Base-by-base conservation (phyloP, 2,888 invertebrate species). In the Cryptocheilus praepositus region DNA sequence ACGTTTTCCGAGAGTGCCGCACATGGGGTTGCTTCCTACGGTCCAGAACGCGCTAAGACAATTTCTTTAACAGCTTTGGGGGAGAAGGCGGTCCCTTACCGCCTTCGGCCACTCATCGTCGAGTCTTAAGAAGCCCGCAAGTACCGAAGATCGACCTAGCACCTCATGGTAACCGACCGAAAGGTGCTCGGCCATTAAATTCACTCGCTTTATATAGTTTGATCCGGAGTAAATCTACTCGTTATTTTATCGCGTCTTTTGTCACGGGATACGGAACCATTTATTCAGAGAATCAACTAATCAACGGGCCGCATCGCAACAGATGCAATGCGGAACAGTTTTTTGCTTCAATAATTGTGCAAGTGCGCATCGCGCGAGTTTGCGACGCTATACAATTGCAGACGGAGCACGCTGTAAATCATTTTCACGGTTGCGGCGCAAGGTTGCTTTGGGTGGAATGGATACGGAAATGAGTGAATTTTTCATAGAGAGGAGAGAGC, bases 1-100 rank as follows among this genome's bases (percentile, higher is more conserved):
- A 51, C 62, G 46, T 51, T 62, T 70, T 67, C 58, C 70, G 69
- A 46, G 66, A 55, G 68, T 61, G 44, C 45, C 19, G 21, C 45
- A 8, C 22, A n/a, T 25, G 64, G 61, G 55, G n/a, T 45, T 16
- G 52, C 45, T 44, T 54, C 63, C 60, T 66, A 61, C 60, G 61
- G 55, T 69, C 67, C 53, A 71, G 65, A 71, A 73, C 65, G 68
- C 69, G 71, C 62, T 64, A 63, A 73, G 67, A 78, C 78, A 78
- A 77, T 77, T 77, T 75, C 77, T 78, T 75, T 77, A 75, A 77
- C 71, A 78, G 75, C 73, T 67, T 63, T 52, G 49, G 49, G 51
- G 36, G 53, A 43, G 65, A 67, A 60, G 67, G 67, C 61, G 67
- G 73, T 71, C 67, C 62, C 63, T 70, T 70, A 65, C 67, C 72